Conservation (phyloP, 2,888 invertebrate species). For the Encarsia formosa region DNA sequence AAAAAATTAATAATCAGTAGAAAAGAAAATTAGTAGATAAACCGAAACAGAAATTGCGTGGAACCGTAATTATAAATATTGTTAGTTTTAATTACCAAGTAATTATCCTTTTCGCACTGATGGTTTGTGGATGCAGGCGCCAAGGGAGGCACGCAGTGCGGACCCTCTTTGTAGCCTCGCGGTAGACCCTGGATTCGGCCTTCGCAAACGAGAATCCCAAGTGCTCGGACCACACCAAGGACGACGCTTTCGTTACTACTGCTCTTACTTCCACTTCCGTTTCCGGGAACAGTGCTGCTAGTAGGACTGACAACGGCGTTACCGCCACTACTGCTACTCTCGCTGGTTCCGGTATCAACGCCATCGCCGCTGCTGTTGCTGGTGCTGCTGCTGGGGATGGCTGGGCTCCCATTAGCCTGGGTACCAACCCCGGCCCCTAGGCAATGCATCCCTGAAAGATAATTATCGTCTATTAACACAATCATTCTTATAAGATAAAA, state of each 20-base stretch:
- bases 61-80: too few relatives aligned
- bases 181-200: conserved; percentile 50
- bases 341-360: conserved; percentile 32
- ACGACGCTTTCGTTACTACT: conserved; percentile 33
- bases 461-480: too few relatives aligned
- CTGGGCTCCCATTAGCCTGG: conserved; percentile 34
- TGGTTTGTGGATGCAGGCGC: conserved; percentile 51
- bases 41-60: too few relatives aligned
- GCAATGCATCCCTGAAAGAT: conserved; percentile 48
- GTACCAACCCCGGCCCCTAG: conserved; percentile 46
- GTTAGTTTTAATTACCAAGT: too few relatives aligned
- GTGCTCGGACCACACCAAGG: conserved; percentile 48
- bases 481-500: too few relatives aligned
- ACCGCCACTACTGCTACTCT: too few relatives aligned
- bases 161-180: conserved; percentile 66
- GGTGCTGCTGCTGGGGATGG: conserved; percentile 37
- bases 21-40: too few relatives aligned
- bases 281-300: conserved; percentile 28
- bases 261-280: background rate
- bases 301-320: conserved; percentile 33
- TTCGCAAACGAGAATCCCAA: conserved; percentile 50
- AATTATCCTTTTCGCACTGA: conserved; percentile 53
- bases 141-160: conserved; percentile 58
- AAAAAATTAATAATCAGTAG: too few relatives aligned
- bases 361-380: conserved; percentile 38